These are phyloP conservation scores for Zele albiditarsus DNA, from an alignment of 2,888 invertebrate genomes.

Conservation along the genomic window DNA sequence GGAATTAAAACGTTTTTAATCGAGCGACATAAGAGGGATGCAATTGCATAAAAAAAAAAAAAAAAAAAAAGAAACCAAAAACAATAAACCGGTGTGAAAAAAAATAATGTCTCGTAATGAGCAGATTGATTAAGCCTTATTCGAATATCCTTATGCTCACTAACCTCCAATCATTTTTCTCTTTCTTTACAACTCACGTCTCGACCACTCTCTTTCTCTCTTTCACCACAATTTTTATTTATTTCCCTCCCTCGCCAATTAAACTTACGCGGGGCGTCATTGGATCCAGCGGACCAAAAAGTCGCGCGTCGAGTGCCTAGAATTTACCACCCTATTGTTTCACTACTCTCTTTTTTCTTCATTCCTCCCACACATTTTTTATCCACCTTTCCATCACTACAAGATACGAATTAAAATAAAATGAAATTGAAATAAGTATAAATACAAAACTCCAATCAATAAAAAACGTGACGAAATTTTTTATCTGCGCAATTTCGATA, in stretches of 20 bases:
- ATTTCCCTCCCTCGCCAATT: conserved; percentile 57
- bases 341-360: neutral
- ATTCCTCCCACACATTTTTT: neutral
- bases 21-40: neutral
- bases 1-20: neutral
- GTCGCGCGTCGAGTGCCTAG: conserved; percentile 44
- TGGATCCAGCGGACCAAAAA: conserved; percentile 35
- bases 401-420: no score
- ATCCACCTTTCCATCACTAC: neutral
- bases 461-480: neutral
- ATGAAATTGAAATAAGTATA: neutral
- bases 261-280: conserved; percentile 50
- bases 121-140: conserved; percentile 59
- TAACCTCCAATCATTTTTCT: neutral
- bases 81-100: neutral
- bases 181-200: neutral
- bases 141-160: conserved; percentile 26
- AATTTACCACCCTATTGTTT: conserved; percentile 29
- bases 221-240: conserved; percentile 39
- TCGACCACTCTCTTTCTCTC: conserved; percentile 20
- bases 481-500: conserved; percentile 27
- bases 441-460: conserved; percentile 34
- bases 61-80: neutral
- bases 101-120: conserved; percentile 51
- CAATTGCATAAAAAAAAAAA: neutral